A percentile compares a stretch with the other conserved stretches of the same genome.
Evolutionary conservation across 2,888 invertebrate genomes (phyloP).

Genomic region (Sussaba pulchella): DNA sequence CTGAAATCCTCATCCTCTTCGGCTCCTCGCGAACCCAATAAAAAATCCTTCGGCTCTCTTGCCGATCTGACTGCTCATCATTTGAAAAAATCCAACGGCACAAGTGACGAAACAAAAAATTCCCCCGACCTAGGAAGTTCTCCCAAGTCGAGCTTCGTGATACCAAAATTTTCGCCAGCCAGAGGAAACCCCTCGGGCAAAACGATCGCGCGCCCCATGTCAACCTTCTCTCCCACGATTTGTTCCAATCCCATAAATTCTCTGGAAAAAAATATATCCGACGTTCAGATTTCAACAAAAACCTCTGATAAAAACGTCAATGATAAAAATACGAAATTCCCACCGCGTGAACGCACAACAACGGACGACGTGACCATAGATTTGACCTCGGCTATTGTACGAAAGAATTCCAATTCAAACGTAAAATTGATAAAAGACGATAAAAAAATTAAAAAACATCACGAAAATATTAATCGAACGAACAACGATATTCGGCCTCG

Average conservation of each 20-base stretch:
- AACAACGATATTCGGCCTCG: slow-evolving; percentile 4
- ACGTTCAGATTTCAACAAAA: not conserved
- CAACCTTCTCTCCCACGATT: not conserved
- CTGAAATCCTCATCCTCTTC: not conserved
- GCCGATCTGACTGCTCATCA: slow-evolving; percentile 80
- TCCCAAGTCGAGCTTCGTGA: slow-evolving; percentile 70
- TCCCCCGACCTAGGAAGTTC: slow-evolving; percentile 21
- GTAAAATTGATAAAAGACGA: slow-evolving; percentile 1
- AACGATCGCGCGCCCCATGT: not conserved
- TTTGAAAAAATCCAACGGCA: slow-evolving; percentile 74
- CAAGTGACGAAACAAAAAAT: slow-evolving; percentile 16
- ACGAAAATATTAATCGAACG: slow-evolving; percentile 1
- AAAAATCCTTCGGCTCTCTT: slow-evolving; percentile 72
- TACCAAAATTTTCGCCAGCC: slow-evolving; percentile 71
- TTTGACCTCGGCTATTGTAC: slow-evolving; percentile 82
- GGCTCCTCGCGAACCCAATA: not conserved
- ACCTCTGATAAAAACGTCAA: slow-evolving; percentile 51
- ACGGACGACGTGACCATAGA: slow-evolving; percentile 81
- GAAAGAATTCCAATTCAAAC: slow-evolving; percentile 19
- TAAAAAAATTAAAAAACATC: slow-evolving; percentile 10
- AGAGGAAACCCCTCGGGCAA: slow-evolving; percentile 4
- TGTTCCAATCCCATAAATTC: not conserved
- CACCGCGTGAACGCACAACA: slow-evolving; percentile 45
- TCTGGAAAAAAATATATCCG: not conserved
- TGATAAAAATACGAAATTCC: slow-evolving; percentile 16